These are phyloP conservation scores for Andricus quercusramuli DNA, from an alignment of 2,888 invertebrate species.

Conservation along the genomic window DNA sequence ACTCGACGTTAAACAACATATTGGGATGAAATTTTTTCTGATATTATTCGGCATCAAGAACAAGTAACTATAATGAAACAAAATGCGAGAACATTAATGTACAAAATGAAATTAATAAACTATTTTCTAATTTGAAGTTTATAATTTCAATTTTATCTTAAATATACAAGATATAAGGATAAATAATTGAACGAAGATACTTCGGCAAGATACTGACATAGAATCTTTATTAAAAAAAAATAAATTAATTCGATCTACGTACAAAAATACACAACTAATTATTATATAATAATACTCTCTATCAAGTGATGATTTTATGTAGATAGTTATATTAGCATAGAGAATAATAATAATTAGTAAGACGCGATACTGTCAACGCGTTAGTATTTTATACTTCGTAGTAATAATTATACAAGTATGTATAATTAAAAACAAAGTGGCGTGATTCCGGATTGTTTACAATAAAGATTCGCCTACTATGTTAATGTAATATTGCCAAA, in stretches of 20 bases:
- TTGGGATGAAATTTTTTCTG: too few species aligned
- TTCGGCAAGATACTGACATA: slow-evolving; percentile 37
- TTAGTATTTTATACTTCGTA: not conserved
- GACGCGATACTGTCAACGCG: slow-evolving; percentile 40
- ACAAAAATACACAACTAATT: slow-evolving; percentile 75
- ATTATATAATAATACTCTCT: slow-evolving; percentile 76
- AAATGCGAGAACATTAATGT: too few species aligned
- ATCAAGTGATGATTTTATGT: slow-evolving; percentile 69
- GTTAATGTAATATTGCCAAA: slow-evolving; percentile 5
- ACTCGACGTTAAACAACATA: too few species aligned
- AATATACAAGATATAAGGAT: not conserved
- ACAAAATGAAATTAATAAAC: too few species aligned
- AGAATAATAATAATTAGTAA: slow-evolving; percentile 26
- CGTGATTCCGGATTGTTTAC: not conserved
- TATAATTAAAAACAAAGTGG: slow-evolving; percentile 41
- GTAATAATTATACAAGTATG: slow-evolving; percentile 35
- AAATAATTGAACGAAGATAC: slow-evolving; percentile 18
- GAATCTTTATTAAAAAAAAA: slow-evolving; percentile 71
- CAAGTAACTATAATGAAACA: too few species aligned
- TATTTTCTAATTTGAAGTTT: not conserved
- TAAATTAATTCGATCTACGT: slow-evolving; percentile 75
- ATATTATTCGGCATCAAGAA: too few species aligned
- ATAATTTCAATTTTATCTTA: not conserved
- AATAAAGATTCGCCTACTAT: slow-evolving; percentile 1
- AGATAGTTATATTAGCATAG: slow-evolving; percentile 48